phyloP scores from a whole-genome alignment of 2,888 invertebrate species.

The Caenorhabditis sp. region DNA sequence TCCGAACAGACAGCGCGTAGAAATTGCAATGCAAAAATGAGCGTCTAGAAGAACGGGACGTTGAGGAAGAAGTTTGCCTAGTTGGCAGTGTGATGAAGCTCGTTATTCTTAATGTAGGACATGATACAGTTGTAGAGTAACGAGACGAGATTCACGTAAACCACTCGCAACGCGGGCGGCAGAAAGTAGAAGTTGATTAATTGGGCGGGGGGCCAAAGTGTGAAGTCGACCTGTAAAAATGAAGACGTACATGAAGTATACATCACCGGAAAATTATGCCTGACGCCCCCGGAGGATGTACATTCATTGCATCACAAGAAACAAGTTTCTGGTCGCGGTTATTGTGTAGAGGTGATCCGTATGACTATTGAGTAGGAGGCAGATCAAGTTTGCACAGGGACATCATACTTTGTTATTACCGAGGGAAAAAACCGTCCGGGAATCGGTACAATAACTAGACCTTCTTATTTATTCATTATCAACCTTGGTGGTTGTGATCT shows the following conservation, averaged over 20 bases:
- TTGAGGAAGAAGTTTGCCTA: background rate
- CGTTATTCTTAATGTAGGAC: constrained; percentile 83
- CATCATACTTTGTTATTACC: constrained; percentile 1
- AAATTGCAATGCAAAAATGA: constrained; percentile 17
- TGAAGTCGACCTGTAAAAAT: constrained; percentile 84
- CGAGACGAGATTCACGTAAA: constrained; percentile 90
- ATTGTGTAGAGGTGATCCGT: constrained; percentile 18
- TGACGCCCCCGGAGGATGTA: constrained; percentile 19
- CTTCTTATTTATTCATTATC: background rate
- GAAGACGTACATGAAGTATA: constrained; percentile 28
- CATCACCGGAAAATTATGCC: constrained; percentile 45
- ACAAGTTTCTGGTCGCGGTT: constrained; percentile 30
- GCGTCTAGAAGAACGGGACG: background rate
- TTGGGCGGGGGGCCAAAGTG: constrained; percentile 94
- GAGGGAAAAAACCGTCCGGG: background rate
- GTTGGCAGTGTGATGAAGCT: constrained; percentile 31
- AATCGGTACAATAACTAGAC: background rate
- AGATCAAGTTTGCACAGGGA: constrained; percentile 39
- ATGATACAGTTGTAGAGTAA: constrained; percentile 90
- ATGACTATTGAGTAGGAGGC: constrained; percentile 40
- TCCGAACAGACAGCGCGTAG: constrained; percentile 1
- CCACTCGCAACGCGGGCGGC: constrained; percentile 87
- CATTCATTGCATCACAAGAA: constrained; percentile 50
- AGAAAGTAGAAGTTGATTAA: constrained; percentile 91
- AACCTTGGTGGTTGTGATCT: background rate